Base-by-base conservation (phyloP, 1,140 invertebrate species). In the Apocrypta bakeri region DNA sequence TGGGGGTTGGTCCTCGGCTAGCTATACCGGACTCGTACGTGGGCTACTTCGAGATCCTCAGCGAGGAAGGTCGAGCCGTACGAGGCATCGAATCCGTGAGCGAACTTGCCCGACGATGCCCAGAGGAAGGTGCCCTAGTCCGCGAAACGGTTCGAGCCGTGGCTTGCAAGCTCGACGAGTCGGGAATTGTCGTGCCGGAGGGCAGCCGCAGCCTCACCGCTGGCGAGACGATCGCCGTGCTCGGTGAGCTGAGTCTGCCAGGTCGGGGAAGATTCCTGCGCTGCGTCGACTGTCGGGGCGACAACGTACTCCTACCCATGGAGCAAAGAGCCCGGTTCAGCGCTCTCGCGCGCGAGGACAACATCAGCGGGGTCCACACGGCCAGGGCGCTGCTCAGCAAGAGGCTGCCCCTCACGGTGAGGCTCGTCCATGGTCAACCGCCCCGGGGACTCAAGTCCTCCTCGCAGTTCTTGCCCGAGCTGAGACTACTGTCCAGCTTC, bases 41-140 rank as follows among this genome's bases (percentile, higher is more conserved):
- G 83, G 98, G 98, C 8, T 98, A 97, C 92, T 98, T 98, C 90
- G 98, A 99, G 92, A 94, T 98, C 42, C 92, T 98, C 31, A 98
- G 97, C 88, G 97, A 99, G 91, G 97, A 98, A 89, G 98, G 97
- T 0, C 93, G 96, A 85, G 96, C 97, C 21, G 96, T 97, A 2
- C 93, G 96, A 73, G 97, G 97, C 85, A 97, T 98, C 86, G 97
- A 98, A 88, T 97, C 95, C 82, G 97, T 98, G 1, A 93, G 94
- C 56, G 97, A 98, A 90, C 90, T 99, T 75, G 94, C 96, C 1
- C 94, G 96, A 81, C 93, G 96, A 66, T 95, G 94, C 84, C 95
- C 97, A 1, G 95, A 96, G 37, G 94, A 93, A 12, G 95, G 95
- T 6, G 97, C 96, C 84, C 92, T 98, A 66, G 97, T 98, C 0